phyloP scores from a whole-genome alignment of 1,140 invertebrate species.

The Euwallacea similis region DNA sequence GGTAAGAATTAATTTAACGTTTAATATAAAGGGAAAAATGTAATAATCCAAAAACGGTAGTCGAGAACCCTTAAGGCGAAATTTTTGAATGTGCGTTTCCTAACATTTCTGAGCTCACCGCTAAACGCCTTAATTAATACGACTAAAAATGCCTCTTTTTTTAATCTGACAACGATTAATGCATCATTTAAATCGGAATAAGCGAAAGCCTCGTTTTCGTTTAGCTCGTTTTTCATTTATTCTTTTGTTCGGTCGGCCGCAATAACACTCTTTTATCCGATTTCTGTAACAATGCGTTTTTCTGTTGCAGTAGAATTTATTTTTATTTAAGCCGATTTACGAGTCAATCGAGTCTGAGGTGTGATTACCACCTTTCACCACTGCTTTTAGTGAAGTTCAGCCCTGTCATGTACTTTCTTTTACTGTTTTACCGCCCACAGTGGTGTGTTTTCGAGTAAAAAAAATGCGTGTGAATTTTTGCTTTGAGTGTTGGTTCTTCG shows the following conservation, averaged over 20 bases:
- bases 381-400: no score
- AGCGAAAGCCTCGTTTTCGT: background rate
- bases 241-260: slow-evolving; percentile 5
- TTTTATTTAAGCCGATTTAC: slow-evolving; percentile 1
- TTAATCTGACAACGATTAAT: slow-evolving; percentile 19
- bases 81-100: no score
- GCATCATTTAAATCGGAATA: slow-evolving; percentile 11
- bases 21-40: no score
- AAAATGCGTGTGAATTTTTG: slow-evolving; percentile 29
- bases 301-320: background rate
- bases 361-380: no score
- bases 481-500: background rate
- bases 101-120: background rate
- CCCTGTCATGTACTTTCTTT: no score
- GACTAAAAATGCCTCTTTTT: background rate
- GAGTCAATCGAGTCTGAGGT: slow-evolving; percentile 1
- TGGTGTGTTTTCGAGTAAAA: slow-evolving; percentile 2
- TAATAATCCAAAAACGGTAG: no score
- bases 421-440: background rate
- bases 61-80: no score
- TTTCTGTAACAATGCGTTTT: slow-evolving; percentile 12
- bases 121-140: background rate
- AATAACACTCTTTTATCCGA: slow-evolving; percentile 10
- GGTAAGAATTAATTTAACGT: no score
- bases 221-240: slow-evolving; percentile 3